phyloP scores from a whole-genome alignment of 2,888 invertebrate species.

The Aquatica leii region DNA sequence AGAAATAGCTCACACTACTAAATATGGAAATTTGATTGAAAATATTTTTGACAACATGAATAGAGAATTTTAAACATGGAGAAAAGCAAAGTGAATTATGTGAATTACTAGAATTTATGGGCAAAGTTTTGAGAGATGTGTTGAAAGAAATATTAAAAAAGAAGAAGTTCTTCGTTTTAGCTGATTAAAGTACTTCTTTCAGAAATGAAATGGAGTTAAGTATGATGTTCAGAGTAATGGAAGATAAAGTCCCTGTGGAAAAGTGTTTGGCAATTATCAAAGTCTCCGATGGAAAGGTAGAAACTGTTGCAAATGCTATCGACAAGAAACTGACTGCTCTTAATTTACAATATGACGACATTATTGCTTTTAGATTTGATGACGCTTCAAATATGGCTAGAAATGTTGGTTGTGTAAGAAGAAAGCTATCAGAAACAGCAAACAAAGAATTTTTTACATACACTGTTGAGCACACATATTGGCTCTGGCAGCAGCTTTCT shows the following conservation, averaged over 20 bases:
- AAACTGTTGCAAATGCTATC: too few relatives aligned
- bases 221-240: too few relatives aligned
- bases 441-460: not conserved
- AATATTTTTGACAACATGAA: too few relatives aligned
- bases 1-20: too few relatives aligned
- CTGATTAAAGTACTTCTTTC: not conserved
- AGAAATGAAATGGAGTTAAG: not conserved
- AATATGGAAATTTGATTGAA: not conserved
- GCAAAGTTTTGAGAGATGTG: too few relatives aligned
- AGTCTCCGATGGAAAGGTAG: not conserved
- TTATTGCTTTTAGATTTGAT: not conserved
- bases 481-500: not conserved
- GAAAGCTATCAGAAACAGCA: not conserved
- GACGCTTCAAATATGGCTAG: not conserved
- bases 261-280: not conserved
- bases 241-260: too few relatives aligned
- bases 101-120: too few relatives aligned
- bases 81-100: too few relatives aligned
- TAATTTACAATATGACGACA: too few relatives aligned
- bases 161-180: not conserved
- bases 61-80: too few relatives aligned
- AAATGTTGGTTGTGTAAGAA: not conserved
- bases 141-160: not conserved
- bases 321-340: too few relatives aligned
- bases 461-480: not conserved